phyloP scores from a whole-genome alignment of 2,888 invertebrate species.

The Apotomis turbidana region DNA sequence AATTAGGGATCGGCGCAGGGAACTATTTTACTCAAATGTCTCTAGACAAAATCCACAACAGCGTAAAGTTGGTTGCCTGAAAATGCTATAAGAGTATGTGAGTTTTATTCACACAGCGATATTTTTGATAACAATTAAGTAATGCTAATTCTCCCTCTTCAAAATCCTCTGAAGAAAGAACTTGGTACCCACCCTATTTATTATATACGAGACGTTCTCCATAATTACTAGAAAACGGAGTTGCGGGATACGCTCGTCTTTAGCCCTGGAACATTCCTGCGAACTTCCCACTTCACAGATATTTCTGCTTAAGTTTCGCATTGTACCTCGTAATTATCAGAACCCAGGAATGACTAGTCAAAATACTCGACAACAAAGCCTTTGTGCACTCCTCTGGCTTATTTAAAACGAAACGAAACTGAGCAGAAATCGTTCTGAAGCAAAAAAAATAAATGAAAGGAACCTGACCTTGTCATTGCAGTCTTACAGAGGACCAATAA shows the following conservation, averaged over 20 bases:
- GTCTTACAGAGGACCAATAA: conserved; percentile 8
- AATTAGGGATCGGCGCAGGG: too few relatives aligned
- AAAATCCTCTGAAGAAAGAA: too few relatives aligned
- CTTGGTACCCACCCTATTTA: too few relatives aligned
- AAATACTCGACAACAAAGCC: conserved; percentile 29
- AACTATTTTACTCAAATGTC: too few relatives aligned
- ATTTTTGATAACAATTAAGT: too few relatives aligned
- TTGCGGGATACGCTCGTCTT: not conserved
- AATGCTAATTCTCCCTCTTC: too few relatives aligned
- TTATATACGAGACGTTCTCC: not conserved
- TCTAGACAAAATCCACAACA: too few relatives aligned
- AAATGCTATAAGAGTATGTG: too few relatives aligned
- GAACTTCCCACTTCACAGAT: conserved; percentile 14
- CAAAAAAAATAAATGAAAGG: conserved; percentile 21
- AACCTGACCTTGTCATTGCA: conserved; percentile 32
- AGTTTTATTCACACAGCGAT: too few relatives aligned
- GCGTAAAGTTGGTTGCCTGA: too few relatives aligned
- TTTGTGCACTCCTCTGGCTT: conserved; percentile 29
- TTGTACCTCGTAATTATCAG: conserved; percentile 33
- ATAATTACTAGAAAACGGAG: conserved; percentile 5
- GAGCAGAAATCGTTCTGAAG: conserved; percentile 7
- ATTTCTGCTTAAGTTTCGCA: conserved; percentile 20
- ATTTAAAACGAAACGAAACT: conserved; percentile 16
- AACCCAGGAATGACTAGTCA: conserved; percentile 31
- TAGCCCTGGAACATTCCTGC: conserved; percentile 1